These are phyloP conservation scores for Aleiodes leptofemur DNA, from an alignment of 2,888 invertebrate species.

Conservation along the genomic window DNA sequence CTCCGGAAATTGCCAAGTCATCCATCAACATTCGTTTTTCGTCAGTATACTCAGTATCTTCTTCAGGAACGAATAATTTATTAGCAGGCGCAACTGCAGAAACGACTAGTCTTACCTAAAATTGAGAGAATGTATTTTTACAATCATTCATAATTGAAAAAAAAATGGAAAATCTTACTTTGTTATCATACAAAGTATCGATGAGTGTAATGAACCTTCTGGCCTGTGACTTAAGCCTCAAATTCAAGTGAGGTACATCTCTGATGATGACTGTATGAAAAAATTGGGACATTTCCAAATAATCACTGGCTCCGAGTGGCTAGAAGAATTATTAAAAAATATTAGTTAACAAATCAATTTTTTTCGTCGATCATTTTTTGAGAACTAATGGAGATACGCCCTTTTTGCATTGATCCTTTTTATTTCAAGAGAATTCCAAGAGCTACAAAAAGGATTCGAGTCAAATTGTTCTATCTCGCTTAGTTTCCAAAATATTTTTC, in stretches of 20 bases:
- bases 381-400: no score
- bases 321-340: slow-evolving; percentile 67
- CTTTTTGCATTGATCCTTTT: no score
- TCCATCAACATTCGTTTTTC: slow-evolving; percentile 94
- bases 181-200: slow-evolving; percentile 96
- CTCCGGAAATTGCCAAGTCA: slow-evolving; percentile 90
- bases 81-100: slow-evolving; percentile 88
- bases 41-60: slow-evolving; percentile 80
- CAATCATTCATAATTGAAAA: slow-evolving; percentile 11
- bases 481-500: no score
- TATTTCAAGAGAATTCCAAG: no score
- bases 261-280: slow-evolving; percentile 97
- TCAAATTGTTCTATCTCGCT: no score
- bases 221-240: slow-evolving; percentile 89
- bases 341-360: not conserved
- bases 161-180: slow-evolving; percentile 76
- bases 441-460: no score
- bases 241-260: slow-evolving; percentile 89
- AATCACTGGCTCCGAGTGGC: slow-evolving; percentile 97
- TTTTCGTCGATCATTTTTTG: no score
- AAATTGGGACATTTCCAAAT: slow-evolving; percentile 92
- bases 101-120: slow-evolving; percentile 86
- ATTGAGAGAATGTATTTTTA: slow-evolving; percentile 32
- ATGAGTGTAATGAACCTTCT: slow-evolving; percentile 97
- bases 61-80: slow-evolving; percentile 82